Percentiles rank a stretch among this genome's conserved stretches.
phyloP scores from a whole-genome alignment of 2,888 invertebrate genomes.

The Trichacis sp. region DNA sequence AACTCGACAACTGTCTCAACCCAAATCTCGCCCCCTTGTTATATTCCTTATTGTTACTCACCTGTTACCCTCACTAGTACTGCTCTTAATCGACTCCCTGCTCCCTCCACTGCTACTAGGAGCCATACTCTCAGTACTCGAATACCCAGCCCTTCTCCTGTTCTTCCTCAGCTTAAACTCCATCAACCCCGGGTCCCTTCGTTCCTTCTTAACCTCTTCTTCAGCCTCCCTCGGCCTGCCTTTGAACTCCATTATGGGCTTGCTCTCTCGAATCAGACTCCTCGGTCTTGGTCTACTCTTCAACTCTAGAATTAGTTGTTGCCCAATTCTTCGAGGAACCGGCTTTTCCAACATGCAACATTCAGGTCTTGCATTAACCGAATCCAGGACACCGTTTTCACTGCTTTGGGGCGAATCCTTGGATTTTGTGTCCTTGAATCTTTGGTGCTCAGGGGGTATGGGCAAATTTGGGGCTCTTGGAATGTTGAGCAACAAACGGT shows the following conservation, averaged over 20 bases:
- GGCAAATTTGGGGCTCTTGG: conserved; percentile 85
- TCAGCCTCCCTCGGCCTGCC: conserved; percentile 72
- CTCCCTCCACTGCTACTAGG: conserved; percentile 89
- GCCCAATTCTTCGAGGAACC: conserved; percentile 73
- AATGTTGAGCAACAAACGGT: conserved; percentile 76
- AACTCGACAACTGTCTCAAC: no score
- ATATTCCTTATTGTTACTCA: no score
- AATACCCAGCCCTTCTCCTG: conserved; percentile 75
- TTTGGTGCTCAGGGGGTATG: conserved; percentile 74
- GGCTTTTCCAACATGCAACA: conserved; percentile 66
- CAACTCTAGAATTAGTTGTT: conserved; percentile 74
- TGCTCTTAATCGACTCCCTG: conserved; percentile 88
- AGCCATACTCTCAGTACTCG: conserved; percentile 89
- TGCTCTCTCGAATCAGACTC: conserved; percentile 66
- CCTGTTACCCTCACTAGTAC: conserved; percentile 85
- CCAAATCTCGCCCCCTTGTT: no score
- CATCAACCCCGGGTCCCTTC: conserved; percentile 70
- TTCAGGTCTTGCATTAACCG: conserved; percentile 70
- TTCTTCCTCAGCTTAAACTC: conserved; percentile 76
- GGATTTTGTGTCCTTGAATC: conserved; percentile 79
- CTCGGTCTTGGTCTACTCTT: conserved; percentile 75
- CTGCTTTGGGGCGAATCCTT: conserved; percentile 75
- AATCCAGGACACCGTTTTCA: conserved; percentile 76
- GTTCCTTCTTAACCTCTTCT: conserved; percentile 50
- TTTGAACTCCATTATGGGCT: conserved; percentile 80